Evolutionary conservation across 2,797 vertebrate species (phyloP).

Genomic region (Enteromius afrohamiltoni): DNA sequence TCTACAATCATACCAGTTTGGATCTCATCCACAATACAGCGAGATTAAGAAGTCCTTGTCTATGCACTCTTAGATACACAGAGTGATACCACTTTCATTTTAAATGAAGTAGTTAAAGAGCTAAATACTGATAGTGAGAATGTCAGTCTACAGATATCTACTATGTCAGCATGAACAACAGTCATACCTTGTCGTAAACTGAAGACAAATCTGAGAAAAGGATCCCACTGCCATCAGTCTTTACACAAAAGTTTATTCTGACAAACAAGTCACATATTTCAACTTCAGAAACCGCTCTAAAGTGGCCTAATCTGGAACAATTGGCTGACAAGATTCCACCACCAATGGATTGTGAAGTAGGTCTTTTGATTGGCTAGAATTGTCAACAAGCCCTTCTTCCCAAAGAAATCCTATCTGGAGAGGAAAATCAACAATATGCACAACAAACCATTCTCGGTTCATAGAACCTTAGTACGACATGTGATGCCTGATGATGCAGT

Average conservation of each 20-base stretch:
- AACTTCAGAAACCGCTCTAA: slow-evolving; percentile 36
- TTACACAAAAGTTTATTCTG: slow-evolving; percentile 42
- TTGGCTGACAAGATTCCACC: slow-evolving; percentile 48
- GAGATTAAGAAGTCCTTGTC: slow-evolving; percentile 38
- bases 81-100: slow-evolving; percentile 36
- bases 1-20: slow-evolving; percentile 49
- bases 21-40: slow-evolving; percentile 35
- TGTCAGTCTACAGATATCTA: slow-evolving; percentile 1
- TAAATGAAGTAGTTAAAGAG: slow-evolving; percentile 9
- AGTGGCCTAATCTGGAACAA: slow-evolving; percentile 57
- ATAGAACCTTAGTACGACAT: slow-evolving; percentile 50
- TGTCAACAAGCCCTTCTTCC: slow-evolving; percentile 54
- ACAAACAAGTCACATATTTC: slow-evolving; percentile 42
- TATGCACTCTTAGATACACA: slow-evolving; percentile 46
- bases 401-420: not conserved
- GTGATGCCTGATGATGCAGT: slow-evolving; percentile 36
- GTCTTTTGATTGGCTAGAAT: slow-evolving; percentile 40
- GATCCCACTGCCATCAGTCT: slow-evolving; percentile 32
- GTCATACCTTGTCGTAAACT: slow-evolving; percentile 37
- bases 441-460: slow-evolving; percentile 42
- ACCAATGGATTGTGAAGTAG: slow-evolving; percentile 45
- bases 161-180: slow-evolving; percentile 24
- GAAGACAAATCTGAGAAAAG: slow-evolving; percentile 14
- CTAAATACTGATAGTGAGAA: slow-evolving; percentile 34
- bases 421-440: slow-evolving; percentile 45